These are phyloP conservation scores for Astyanax mexicanus DNA, from an alignment of 2,797 vertebrate species.

Conservation along the genomic window DNA sequence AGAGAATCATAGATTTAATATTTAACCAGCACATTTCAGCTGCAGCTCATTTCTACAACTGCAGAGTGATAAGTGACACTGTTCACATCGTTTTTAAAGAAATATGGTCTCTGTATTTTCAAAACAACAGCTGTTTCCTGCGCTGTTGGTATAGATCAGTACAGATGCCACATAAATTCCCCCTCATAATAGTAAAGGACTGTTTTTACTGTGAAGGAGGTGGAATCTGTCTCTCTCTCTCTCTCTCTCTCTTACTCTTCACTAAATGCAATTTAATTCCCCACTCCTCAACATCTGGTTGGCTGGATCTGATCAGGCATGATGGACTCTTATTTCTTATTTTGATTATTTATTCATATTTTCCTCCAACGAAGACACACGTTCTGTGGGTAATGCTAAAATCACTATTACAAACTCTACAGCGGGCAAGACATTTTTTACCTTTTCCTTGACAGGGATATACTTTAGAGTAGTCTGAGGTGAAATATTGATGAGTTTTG, in stretches of 20 bases:
- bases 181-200: constrained; percentile 7
- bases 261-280: constrained; percentile 10
- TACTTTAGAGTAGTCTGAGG: too few relatives aligned
- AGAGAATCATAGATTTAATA: too few relatives aligned
- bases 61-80: not conserved
- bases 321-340: constrained; percentile 35
- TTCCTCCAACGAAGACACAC: constrained; percentile 43
- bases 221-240: constrained; percentile 5
- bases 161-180: constrained; percentile 31
- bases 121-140: constrained; percentile 26
- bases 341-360: too few relatives aligned
- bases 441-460: too few relatives aligned
- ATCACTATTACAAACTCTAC: too few relatives aligned
- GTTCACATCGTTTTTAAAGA: constrained; percentile 8
- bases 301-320: constrained; percentile 26
- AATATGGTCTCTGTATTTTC: not conserved
- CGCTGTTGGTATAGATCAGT: not conserved
- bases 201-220: constrained; percentile 17
- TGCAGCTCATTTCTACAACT: not conserved
- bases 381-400: too few relatives aligned
- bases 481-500: too few relatives aligned
- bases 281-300: constrained; percentile 43
- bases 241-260: not conserved
- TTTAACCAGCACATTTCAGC: too few relatives aligned
- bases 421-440: too few relatives aligned